phyloP scores from a whole-genome alignment of 2,113 vertebrate species.

The Cardinalis cardinalis region DNA sequence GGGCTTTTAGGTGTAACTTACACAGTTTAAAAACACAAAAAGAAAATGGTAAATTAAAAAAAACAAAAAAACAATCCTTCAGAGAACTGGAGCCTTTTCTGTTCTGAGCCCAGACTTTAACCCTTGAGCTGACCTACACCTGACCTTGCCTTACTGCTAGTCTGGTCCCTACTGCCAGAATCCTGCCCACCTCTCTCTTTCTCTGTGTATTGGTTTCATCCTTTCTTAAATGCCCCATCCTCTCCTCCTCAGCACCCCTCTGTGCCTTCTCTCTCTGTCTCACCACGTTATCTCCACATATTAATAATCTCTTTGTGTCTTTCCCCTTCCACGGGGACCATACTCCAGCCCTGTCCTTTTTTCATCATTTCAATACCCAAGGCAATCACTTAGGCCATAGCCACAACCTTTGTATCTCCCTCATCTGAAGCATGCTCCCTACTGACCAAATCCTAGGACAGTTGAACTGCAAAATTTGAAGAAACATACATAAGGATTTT shows the following conservation, averaged over 20 bases:
- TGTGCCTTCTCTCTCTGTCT: neutral
- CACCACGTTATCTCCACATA: neutral
- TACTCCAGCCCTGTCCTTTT: neutral
- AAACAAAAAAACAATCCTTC: neutral
- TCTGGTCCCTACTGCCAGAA: neutral
- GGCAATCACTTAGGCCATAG: neutral
- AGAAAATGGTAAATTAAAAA: neutral
- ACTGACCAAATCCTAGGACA: neutral
- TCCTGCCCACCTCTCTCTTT: too few species aligned
- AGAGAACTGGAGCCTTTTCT: neutral
- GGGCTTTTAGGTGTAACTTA: neutral
- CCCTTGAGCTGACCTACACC: neutral
- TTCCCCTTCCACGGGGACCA: neutral
- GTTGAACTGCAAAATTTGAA: neutral
- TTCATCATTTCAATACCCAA: neutral
- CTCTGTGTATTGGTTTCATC: neutral
- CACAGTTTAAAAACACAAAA: neutral
- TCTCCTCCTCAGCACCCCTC: neutral
- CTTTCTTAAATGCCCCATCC: neutral
- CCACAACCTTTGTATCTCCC: fast-evolving
- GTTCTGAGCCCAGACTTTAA: neutral
- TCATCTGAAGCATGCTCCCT: neutral
- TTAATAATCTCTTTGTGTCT: neutral
- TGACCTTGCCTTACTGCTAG: neutral
- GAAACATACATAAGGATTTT: neutral